These are phyloP conservation scores for Drosophila triauraria DNA, from an alignment of 1,140 invertebrate genomes.

Conservation along the genomic window DNA sequence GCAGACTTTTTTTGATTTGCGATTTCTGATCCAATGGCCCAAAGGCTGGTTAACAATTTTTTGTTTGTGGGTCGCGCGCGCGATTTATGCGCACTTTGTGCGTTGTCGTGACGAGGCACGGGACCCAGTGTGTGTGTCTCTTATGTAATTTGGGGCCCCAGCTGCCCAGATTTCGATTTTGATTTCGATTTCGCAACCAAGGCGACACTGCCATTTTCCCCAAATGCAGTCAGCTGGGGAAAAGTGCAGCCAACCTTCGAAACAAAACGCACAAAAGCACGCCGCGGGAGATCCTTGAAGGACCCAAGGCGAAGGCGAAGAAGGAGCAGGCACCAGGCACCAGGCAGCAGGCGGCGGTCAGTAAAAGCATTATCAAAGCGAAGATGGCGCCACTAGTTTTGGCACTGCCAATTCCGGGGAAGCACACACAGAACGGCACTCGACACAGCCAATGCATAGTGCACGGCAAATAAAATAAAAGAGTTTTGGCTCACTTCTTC, in stretches of 20 bases:
- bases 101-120: slow-evolving; percentile 48
- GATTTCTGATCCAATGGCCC: slow-evolving; percentile 38
- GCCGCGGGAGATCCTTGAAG: slow-evolving; percentile 1
- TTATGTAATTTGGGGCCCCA: slow-evolving; percentile 28
- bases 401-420: slow-evolving; percentile 31
- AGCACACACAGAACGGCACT: slow-evolving; percentile 7
- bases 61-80: slow-evolving; percentile 32
- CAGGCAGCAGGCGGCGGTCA: slow-evolving; percentile 1
- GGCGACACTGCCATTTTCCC: slow-evolving; percentile 20
- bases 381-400: slow-evolving; percentile 49
- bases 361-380: slow-evolving; percentile 25
- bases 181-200: slow-evolving; percentile 39
- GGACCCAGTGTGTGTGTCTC: slow-evolving; percentile 20
- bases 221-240: not conserved
- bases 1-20: slow-evolving; percentile 35
- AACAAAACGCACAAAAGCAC: slow-evolving; percentile 1
- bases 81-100: slow-evolving; percentile 54
- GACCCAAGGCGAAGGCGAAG: not conserved
- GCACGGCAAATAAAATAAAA: not conserved
- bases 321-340: not conserved
- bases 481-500: not conserved
- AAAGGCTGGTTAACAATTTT: slow-evolving; percentile 34
- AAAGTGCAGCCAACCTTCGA: slow-evolving; percentile 24
- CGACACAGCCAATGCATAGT: not conserved
- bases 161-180: slow-evolving; percentile 19